Percentiles rank a stretch among this genome's conserved stretches.
These are phyloP conservation scores for Anguilla megastoma DNA, from an alignment of 2,797 vertebrate genomes.

Conservation along the genomic window DNA sequence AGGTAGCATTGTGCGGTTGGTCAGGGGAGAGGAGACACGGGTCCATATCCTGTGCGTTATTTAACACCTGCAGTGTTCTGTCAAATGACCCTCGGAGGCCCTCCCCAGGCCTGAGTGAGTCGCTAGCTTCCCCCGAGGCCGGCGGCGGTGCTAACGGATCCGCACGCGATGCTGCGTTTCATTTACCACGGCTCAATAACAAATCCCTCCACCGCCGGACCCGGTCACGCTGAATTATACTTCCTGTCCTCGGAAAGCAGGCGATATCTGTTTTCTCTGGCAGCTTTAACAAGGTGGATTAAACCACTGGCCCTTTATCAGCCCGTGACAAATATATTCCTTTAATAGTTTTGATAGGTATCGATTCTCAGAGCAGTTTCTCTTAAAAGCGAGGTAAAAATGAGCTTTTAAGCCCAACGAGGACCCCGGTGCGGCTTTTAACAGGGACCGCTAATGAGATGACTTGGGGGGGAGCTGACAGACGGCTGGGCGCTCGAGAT, in stretches of 20 bases:
- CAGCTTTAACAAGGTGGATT: slow-evolving; percentile 56
- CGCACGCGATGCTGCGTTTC: slow-evolving; percentile 59
- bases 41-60: not conserved
- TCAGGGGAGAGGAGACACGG: not conserved
- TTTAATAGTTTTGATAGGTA: slow-evolving; percentile 75
- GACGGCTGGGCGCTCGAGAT: not conserved
- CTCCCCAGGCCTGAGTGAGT: not conserved
- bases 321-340: slow-evolving; percentile 74
- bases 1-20: not conserved
- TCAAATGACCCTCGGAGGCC: not conserved
- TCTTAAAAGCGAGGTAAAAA: slow-evolving; percentile 72
- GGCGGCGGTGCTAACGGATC: slow-evolving; percentile 50
- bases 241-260: slow-evolving; percentile 55
- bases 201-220: slow-evolving; percentile 55
- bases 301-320: slow-evolving; percentile 65
- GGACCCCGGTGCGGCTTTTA: slow-evolving; percentile 50
- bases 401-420: slow-evolving; percentile 70
- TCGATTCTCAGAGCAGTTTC: slow-evolving; percentile 68
- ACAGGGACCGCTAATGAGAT: slow-evolving; percentile 45
- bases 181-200: slow-evolving; percentile 67
- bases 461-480: slow-evolving; percentile 43
- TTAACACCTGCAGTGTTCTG: slow-evolving; percentile 15
- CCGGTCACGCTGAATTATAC: slow-evolving; percentile 64
- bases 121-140: slow-evolving; percentile 8
- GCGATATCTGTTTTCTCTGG: slow-evolving; percentile 57